Conservation (phyloP, 2,888 invertebrate species). For the Brenthis ino region DNA sequence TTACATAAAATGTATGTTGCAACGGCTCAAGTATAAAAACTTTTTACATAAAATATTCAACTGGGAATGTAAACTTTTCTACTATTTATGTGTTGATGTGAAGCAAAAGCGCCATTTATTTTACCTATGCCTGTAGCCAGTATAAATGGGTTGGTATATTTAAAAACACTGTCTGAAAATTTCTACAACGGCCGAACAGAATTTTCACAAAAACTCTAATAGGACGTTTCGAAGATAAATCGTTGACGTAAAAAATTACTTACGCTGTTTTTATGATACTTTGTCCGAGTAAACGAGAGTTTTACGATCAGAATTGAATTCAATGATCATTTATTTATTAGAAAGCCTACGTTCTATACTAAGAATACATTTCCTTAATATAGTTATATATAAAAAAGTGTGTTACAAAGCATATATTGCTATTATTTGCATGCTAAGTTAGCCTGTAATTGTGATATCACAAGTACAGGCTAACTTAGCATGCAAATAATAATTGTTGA, state of each 20-base stretch:
- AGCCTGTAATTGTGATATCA: no score
- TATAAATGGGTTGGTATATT: slow-evolving; percentile 15
- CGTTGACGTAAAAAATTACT: slow-evolving; percentile 38
- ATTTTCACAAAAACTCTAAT: slow-evolving; percentile 29
- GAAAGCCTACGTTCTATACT: slow-evolving; percentile 10
- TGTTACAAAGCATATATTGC: no score
- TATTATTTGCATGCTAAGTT: no score
- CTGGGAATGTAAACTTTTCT: neutral
- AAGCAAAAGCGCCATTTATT: slow-evolving; percentile 3
- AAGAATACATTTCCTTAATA: no score
- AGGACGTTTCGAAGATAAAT: slow-evolving; percentile 31
- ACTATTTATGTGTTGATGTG: neutral
- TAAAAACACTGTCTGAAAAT: slow-evolving; percentile 19
- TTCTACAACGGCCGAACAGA: slow-evolving; percentile 20
- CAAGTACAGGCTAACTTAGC: no score
- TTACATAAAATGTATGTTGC: neutral
- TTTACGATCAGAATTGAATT: slow-evolving; percentile 31
- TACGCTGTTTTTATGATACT: slow-evolving; percentile 36
- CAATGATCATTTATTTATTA: slow-evolving; percentile 25
- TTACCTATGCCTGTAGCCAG: slow-evolving; percentile 6
- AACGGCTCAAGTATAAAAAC: neutral
- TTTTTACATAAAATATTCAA: neutral
- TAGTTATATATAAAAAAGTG: no score
- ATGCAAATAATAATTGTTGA: no score
- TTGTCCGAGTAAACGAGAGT: slow-evolving; percentile 32